Evolutionary conservation across 1,140 invertebrate species (phyloP).

Genomic region (Olivierus martensii): DNA sequence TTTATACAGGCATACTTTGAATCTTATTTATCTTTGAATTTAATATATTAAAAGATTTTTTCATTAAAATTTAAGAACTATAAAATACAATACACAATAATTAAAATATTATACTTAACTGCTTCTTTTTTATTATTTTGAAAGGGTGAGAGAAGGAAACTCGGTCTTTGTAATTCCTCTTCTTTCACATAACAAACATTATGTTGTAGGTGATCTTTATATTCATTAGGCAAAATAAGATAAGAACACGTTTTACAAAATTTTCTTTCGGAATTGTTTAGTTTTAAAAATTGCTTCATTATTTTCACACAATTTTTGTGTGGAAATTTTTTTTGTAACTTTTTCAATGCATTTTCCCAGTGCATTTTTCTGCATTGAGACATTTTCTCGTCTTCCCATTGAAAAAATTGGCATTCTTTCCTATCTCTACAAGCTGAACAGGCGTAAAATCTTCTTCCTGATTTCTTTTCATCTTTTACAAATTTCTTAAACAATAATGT

Average conservation of each 20-base stretch:
- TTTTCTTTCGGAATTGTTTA: not conserved
- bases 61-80: too few relatives aligned
- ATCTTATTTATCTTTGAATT: too few relatives aligned
- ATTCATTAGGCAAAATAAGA: constrained; percentile 1
- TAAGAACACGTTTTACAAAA: constrained; percentile 10
- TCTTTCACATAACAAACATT: not conserved
- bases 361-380: not conserved
- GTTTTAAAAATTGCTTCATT: not conserved
- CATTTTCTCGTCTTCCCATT: constrained; percentile 9
- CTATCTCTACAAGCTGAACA: constrained; percentile 12
- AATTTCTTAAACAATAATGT: constrained; percentile 9
- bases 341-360: constrained; percentile 1
- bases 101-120: not conserved
- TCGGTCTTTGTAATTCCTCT: not conserved
- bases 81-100: too few relatives aligned
- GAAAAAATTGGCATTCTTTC: constrained; percentile 4
- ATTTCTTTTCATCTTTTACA: constrained; percentile 1
- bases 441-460: constrained; percentile 9
- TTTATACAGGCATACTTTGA: too few relatives aligned
- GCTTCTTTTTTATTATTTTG: constrained; percentile 11
- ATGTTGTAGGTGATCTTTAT: not conserved
- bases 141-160: not conserved
- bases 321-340: constrained; percentile 1
- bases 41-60: too few relatives aligned
- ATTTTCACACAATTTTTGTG: constrained; percentile 7